Evolutionary conservation across 2,888 invertebrate species (phyloP), one percentile per base, ranked within the genome.

Genomic region (Cryptus viduatorius): DNA sequence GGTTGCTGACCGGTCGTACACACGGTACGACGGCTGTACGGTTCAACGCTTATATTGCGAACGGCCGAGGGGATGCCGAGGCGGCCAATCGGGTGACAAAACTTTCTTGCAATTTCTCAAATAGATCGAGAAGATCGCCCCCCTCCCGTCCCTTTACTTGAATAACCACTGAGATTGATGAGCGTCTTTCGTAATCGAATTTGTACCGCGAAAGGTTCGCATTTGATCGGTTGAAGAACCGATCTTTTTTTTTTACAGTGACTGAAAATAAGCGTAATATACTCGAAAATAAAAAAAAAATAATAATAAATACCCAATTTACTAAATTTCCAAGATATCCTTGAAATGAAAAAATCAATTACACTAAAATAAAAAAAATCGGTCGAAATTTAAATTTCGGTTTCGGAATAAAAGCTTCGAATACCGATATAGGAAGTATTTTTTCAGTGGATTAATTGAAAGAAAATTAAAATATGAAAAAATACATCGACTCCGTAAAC

Each of bases 201-300:
- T 83, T 80, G 83, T 80, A 80, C 77, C 72, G 83, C 72, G 72
- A 53, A 83, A 80, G 80, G 79, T 80, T 83, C 59, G 44, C 72
- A 37, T 65, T 80, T 79, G 71, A 83, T 80, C 76, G 72, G 73
- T 46, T 69, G 16, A 53, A 53, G 46, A 69, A 64, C 64, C 69
- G 76, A 76, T 76, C 75, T 44, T 79, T 73, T 73, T 56, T 24
- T 24, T 24, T 24, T 24, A 1, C 24, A 24, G 24, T 24, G 24
- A 24, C 24, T 1, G 24, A 3, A 24, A 24, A n/a, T n/a, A n/a
- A n/a, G n/a, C n/a, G n/a, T n/a, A n/a, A n/a, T n/a, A n/a, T n/a
- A 24, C 24, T 24, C 24, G 24, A 1, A 24, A 24, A 24, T 24
- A 24, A 24, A 24, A 24, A 24, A 1, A 24, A 24, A 24, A 24